Conservation (phyloP, 2,113 vertebrate species). For the Oryzias melastigma region DNA sequence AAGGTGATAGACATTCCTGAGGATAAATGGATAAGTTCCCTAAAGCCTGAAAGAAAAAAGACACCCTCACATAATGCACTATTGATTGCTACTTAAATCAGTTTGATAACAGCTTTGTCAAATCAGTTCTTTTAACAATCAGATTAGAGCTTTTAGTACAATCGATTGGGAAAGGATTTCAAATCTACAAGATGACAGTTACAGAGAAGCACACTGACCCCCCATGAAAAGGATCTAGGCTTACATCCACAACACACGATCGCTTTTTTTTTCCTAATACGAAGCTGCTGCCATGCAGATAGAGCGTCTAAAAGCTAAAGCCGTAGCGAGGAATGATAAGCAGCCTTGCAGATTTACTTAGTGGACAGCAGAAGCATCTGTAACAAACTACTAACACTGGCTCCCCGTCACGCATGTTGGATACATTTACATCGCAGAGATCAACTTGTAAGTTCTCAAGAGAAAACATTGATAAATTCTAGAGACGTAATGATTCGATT, state of each 20-base stretch:
- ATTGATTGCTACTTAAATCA: slow-evolving; percentile 79
- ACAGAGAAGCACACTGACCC: slow-evolving; percentile 47
- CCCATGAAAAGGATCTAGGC: slow-evolving; percentile 45
- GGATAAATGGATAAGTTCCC: slow-evolving; percentile 61
- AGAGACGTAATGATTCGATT: too few relatives aligned
- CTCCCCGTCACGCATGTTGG: slow-evolving; percentile 10
- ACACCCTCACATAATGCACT: slow-evolving; percentile 66
- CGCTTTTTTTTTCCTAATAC: slow-evolving; percentile 34
- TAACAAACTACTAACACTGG: slow-evolving; percentile 23
- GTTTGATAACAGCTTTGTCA: slow-evolving; percentile 83
- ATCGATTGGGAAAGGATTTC: slow-evolving; percentile 73
- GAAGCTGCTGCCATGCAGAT: slow-evolving; percentile 17
- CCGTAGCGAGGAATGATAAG: slow-evolving; percentile 34
- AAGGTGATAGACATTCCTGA: slow-evolving; percentile 32
- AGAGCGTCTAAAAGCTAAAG: slow-evolving; percentile 43
- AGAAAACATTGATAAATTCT: too few relatives aligned
- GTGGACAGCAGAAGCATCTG: slow-evolving; percentile 5
- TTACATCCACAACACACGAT: slow-evolving; percentile 34
- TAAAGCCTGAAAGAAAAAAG: slow-evolving; percentile 54
- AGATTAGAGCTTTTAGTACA: slow-evolving; percentile 79
- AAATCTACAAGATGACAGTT: slow-evolving; percentile 72
- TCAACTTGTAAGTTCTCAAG: slow-evolving; percentile 29
- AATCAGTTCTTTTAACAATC: slow-evolving; percentile 83
- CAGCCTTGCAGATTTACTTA: slow-evolving; percentile 18
- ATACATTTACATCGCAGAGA: slow-evolving; percentile 33